A percentile compares a stretch with the other conserved stretches of the same genome.
Conservation (phyloP, 2,797 vertebrate species). For the Onychomys arenicola region DNA sequence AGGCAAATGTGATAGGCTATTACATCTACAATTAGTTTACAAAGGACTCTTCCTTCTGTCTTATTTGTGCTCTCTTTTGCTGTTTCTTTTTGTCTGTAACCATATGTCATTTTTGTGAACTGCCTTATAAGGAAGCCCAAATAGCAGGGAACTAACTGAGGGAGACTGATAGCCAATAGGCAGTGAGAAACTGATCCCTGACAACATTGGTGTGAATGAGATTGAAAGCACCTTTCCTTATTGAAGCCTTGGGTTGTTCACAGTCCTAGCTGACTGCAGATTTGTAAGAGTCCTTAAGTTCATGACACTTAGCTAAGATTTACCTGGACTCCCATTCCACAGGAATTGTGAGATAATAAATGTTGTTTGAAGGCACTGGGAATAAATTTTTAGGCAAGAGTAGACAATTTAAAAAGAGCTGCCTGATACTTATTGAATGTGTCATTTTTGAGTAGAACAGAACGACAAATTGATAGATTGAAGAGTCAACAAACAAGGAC, state of each 20-base stretch:
- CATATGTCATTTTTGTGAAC: neutral
- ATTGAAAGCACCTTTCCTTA: neutral
- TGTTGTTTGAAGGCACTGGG: neutral
- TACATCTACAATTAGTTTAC: neutral
- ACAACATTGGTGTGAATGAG: neutral
- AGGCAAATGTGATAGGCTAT: neutral
- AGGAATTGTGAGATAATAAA: constrained; percentile 16
- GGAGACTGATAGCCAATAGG: neutral
- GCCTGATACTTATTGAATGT: constrained; percentile 1
- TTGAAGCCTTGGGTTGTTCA: neutral
- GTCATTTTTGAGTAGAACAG: neutral
- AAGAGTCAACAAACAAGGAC: neutral
- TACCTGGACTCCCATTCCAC: neutral
- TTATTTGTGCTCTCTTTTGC: neutral
- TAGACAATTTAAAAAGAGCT: neutral
- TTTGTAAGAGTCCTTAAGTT: neutral
- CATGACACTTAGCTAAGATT: neutral
- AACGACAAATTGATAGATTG: neutral
- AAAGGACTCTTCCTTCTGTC: neutral
- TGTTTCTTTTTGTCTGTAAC: neutral
- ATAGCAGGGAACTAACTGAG: constrained; percentile 7
- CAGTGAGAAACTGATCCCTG: neutral
- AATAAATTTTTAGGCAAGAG: neutral
- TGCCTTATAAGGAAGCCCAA: neutral
- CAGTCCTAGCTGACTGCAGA: neutral